Percentiles rank a stretch among this genome's conserved stretches.
Conservation (phyloP, 2,888 invertebrate genomes). For the Catocala sponsa region DNA sequence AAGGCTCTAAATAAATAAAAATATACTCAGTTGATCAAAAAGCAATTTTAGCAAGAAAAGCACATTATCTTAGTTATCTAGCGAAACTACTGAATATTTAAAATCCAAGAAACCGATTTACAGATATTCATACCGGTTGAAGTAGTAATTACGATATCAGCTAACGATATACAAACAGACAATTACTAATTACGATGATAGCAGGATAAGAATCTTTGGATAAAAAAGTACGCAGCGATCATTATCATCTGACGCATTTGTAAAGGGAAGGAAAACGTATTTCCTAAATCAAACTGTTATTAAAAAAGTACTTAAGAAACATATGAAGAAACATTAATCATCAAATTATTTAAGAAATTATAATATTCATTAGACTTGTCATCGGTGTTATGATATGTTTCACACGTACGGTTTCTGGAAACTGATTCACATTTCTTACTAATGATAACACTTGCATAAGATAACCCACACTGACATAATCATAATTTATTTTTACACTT, state of each 20-base stretch:
- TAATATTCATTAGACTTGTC: conserved; percentile 3
- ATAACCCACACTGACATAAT: conserved; percentile 20
- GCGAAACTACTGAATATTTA: too few species aligned
- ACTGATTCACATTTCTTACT: conserved; percentile 11
- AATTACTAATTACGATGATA: neutral
- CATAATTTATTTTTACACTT: conserved; percentile 31
- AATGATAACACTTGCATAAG: conserved; percentile 7
- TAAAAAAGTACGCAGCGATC: neutral
- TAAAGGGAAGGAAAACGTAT: neutral
- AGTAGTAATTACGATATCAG: too few species aligned
- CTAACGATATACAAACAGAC: too few species aligned
- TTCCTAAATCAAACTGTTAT: neutral
- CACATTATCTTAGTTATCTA: too few species aligned
- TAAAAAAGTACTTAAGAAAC: neutral
- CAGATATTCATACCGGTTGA: too few species aligned
- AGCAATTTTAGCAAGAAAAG: too few species aligned
- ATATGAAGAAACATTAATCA: conserved; percentile 8
- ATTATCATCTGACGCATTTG: neutral
- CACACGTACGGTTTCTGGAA: conserved; percentile 4
- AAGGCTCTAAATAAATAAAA: too few species aligned
- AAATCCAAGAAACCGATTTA: too few species aligned
- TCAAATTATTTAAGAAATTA: neutral
- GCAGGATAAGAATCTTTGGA: neutral
- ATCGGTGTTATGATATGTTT: neutral
- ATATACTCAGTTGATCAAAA: too few species aligned